Evolutionary conservation across 2,797 vertebrate species (phyloP).

Genomic region (Enoplosus armatus): DNA sequence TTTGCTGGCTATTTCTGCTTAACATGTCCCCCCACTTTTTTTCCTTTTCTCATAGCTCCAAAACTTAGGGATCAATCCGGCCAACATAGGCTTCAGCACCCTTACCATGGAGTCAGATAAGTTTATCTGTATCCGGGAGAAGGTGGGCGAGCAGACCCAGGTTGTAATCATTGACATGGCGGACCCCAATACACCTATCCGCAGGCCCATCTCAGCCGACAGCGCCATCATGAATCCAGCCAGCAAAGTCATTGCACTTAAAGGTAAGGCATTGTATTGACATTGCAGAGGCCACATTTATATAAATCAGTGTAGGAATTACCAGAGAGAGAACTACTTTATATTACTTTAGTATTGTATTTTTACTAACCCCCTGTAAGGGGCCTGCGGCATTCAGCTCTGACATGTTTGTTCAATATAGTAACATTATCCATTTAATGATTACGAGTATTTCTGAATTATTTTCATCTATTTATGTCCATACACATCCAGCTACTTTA

Average conservation of each 20-base stretch:
- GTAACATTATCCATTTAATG: slow-evolving; percentile 52
- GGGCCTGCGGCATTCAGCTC: slow-evolving; percentile 26
- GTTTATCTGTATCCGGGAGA: slow-evolving; percentile 99
- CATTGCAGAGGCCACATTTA: slow-evolving; percentile 6
- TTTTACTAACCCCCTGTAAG: slow-evolving; percentile 28
- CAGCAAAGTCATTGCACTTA: slow-evolving; percentile 98
- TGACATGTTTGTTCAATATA: slow-evolving; percentile 45
- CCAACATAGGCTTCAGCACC: slow-evolving; percentile 99
- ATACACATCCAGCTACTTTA: slow-evolving; percentile 74
- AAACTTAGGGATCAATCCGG: slow-evolving; percentile 97
- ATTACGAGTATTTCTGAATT: slow-evolving; percentile 39
- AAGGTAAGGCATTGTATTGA: slow-evolving; percentile 87
- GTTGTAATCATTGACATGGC: slow-evolving; percentile 99
- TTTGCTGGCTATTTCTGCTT: slow-evolving; percentile 6
- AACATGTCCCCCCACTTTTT: neutral
- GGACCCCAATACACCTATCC: slow-evolving; percentile 96
- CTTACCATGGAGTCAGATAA: slow-evolving; percentile 99
- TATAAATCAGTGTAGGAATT: slow-evolving; percentile 16
- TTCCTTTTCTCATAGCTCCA: slow-evolving; percentile 88
- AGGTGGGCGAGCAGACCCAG: slow-evolving; percentile 97
- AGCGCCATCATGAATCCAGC: slow-evolving; percentile 99
- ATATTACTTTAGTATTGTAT: slow-evolving; percentile 24
- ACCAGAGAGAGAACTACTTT: slow-evolving; percentile 7
- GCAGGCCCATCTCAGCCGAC: slow-evolving; percentile 97
- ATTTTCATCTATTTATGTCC: slow-evolving; percentile 61